Conservation (phyloP, 2,113 vertebrate genomes). For the Salvelinus fontinalis region DNA sequence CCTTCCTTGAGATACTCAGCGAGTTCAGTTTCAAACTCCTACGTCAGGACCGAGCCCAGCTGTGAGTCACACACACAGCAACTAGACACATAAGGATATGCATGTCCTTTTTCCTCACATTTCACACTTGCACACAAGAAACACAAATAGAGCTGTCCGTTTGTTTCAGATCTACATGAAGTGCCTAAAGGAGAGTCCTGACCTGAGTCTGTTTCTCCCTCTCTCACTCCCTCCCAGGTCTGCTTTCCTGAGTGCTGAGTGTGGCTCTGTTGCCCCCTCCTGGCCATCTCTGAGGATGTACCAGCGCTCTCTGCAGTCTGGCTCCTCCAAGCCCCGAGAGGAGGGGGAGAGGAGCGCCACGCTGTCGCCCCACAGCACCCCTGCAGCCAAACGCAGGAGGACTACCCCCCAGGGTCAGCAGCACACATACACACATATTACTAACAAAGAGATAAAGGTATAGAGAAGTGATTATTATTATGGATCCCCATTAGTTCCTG, state of each 20-base stretch:
- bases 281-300: constrained; percentile 75
- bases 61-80: constrained; percentile 74
- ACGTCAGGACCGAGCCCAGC: constrained; percentile 70
- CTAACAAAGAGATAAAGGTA: background rate
- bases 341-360: background rate
- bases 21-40: constrained; percentile 87
- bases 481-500: too few species aligned
- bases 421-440: background rate
- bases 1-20: constrained; percentile 84
- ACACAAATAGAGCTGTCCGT: too few species aligned
- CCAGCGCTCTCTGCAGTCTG: constrained; percentile 65
- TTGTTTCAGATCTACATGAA: too few species aligned
- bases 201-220: constrained; percentile 15
- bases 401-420: constrained; percentile 40
- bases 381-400: constrained; percentile 59
- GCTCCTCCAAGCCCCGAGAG: constrained; percentile 32
- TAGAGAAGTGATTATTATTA: too few species aligned
- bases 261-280: constrained; percentile 58
- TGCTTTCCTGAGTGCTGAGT: constrained; percentile 63
- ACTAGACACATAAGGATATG: background rate
- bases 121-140: too few species aligned
- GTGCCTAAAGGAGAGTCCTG: too few species aligned
- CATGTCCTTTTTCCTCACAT: constrained; percentile 5
- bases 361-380: background rate
- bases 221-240: constrained; percentile 56